Base-by-base conservation (phyloP, 2,113 vertebrate species). In the Ophthalmolycus amberensis region DNA sequence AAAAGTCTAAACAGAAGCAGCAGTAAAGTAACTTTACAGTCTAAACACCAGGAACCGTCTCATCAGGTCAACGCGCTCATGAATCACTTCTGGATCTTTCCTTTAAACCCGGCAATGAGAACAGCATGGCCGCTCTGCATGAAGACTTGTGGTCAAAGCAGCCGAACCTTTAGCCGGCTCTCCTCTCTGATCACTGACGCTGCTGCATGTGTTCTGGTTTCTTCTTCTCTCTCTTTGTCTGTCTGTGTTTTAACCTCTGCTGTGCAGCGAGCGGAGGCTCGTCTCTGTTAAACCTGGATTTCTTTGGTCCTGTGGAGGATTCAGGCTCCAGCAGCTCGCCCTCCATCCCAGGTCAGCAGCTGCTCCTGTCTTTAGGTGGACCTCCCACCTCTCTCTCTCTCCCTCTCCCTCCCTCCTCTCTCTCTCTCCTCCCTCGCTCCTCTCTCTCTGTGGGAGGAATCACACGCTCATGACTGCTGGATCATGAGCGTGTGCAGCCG, bases 261-360 rank as follows among this genome's bases (percentile, higher is more conserved):
- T 9, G 34, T 93, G 95, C 97, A 99, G 98, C 97, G 94, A 99
- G 97, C 94, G 98, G 97, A 96, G 98, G 98, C 96, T 99, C 98
- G 92, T 96, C 97, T 97, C 96, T 99, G 88, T 97, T 99, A 96
- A 99, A 99, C 96, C 97, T 99, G 96, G 98, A 99, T 95, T 99
- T 99, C 97, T 99, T 99, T 96, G 98, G 98, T 95, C 97, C 98
- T 80, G 97, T 99, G 96, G 98, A 99, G 95, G 98, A 99, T 95
- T 99, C 95, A 94, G 96, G 97, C 95, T 97, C 96, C 95, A 95
- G 94, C 96, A 95, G 95, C 95, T 95, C 95, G 71, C 94, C 97
- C 92, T 97, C 97, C 93, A 97, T 99, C 94, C 98, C 98, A 99
- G 98, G 98, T 99, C 96, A 99, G 98, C 96, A 90, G 94, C 95